Percentiles rank a stretch among this genome's conserved stretches.
Evolutionary conservation across 2,113 vertebrate species (phyloP).

Genomic region (Parus major): DNA sequence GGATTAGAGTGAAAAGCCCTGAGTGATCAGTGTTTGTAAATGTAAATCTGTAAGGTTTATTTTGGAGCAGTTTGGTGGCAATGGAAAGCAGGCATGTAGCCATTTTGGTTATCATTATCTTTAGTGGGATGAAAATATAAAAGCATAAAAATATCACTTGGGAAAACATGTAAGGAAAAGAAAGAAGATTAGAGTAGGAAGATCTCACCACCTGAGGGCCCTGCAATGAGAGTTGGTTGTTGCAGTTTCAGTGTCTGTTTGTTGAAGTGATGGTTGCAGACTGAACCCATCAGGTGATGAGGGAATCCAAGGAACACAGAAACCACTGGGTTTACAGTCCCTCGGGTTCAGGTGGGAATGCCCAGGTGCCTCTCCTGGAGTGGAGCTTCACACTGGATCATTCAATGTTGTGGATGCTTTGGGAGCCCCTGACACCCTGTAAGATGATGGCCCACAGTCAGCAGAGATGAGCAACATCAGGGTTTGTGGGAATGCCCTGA

Average conservation of each 20-base stretch:
- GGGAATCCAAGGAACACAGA: neutral
- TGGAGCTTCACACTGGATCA: neutral
- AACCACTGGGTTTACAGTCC: neutral
- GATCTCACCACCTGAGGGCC: neutral
- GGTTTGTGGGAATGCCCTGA: neutral
- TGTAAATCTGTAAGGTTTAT: neutral
- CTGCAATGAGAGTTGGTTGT: neutral
- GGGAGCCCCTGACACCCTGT: no score
- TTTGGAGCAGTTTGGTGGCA: neutral
- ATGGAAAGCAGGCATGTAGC: neutral
- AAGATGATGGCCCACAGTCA: neutral
- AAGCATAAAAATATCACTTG: neutral
- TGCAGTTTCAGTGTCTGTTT: neutral
- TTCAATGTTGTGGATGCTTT: neutral
- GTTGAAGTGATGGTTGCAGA: neutral
- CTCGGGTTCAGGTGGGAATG: neutral
- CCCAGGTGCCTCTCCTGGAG: neutral
- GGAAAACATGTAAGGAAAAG: neutral
- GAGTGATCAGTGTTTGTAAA: accelerated
- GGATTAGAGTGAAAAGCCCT: neutral
- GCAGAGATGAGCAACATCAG: neutral
- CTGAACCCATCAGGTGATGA: neutral
- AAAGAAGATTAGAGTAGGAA: neutral
- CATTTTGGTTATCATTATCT: neutral
- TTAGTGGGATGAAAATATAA: neutral